Percentiles rank a stretch among this genome's conserved stretches.
These are phyloP conservation scores for Strix occidentalis DNA, from an alignment of 2,797 vertebrate species.

Conservation along the genomic window DNA sequence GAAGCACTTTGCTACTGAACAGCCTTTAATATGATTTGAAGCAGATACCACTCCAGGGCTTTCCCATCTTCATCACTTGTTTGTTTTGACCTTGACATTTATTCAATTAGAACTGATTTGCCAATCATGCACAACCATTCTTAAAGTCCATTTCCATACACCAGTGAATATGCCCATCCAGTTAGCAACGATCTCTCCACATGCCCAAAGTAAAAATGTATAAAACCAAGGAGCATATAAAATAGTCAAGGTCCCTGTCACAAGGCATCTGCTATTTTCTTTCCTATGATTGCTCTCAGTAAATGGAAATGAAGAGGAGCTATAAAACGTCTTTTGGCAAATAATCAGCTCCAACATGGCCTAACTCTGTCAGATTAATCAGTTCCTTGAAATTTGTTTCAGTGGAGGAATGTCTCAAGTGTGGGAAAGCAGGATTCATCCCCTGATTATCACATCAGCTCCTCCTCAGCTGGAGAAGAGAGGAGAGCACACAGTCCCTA, in stretches of 20 bases:
- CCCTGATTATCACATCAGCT: background rate
- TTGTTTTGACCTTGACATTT: slow-evolving; percentile 82
- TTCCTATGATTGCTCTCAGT: background rate
- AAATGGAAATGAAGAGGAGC: background rate
- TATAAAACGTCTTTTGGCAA: slow-evolving; percentile 13
- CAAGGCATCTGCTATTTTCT: background rate
- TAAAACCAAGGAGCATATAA: background rate
- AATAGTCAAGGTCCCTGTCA: background rate
- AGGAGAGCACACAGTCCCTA: background rate
- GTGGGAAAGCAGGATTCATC: background rate
- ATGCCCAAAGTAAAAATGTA: slow-evolving; percentile 25
- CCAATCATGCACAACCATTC: slow-evolving; percentile 77
- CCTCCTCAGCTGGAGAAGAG: background rate
- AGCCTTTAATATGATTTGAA: slow-evolving; percentile 73
- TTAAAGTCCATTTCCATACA: slow-evolving; percentile 70
- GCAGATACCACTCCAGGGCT: slow-evolving; percentile 73
- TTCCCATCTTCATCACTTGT: slow-evolving; percentile 80
- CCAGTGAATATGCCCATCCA: slow-evolving; percentile 66
- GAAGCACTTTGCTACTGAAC: slow-evolving; percentile 57
- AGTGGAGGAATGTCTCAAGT: background rate
- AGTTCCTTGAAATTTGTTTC: background rate
- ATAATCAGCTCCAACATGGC: background rate
- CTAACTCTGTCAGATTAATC: slow-evolving; percentile 19
- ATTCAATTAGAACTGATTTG: slow-evolving; percentile 87
- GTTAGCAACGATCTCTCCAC: slow-evolving; percentile 81